Conservation (phyloP, 2,113 vertebrate species). For the Campylomormyrus tamandua region DNA sequence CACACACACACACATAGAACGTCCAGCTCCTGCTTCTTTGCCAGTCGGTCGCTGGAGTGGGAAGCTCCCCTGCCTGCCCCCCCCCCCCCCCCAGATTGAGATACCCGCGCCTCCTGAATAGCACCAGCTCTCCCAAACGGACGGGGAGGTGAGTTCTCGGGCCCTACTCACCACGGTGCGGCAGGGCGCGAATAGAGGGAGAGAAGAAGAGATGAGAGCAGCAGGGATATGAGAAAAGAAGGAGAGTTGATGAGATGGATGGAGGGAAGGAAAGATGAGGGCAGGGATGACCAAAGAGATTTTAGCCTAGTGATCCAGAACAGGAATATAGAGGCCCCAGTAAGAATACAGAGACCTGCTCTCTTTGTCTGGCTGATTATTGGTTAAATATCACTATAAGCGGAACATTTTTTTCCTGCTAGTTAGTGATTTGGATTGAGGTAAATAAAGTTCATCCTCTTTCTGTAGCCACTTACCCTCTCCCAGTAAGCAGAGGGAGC, state of each 20-base stretch:
- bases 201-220: not conserved
- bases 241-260: not conserved
- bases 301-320: not conserved
- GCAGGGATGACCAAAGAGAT: not conserved
- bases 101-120: not conserved
- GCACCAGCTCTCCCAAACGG: not conserved
- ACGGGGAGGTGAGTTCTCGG: not conserved
- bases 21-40: not conserved
- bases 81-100: not conserved
- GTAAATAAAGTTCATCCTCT: not conserved
- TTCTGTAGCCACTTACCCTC: not conserved
- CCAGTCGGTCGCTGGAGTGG: not conserved
- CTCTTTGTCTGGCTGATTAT: not conserved
- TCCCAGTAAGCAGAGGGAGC: not conserved
- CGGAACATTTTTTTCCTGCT: not conserved
- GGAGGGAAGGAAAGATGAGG: too few relatives aligned
- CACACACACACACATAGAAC: not conserved
- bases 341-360: not conserved
- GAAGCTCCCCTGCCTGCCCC: not conserved
- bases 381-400: not conserved
- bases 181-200: not conserved
- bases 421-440: not conserved
- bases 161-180: too few relatives aligned
- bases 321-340: not conserved
- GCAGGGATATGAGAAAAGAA: not conserved